Percentiles rank a stretch among this genome's conserved stretches.
Evolutionary conservation across 2,113 vertebrate species (phyloP).

Genomic region (Aythya baeri): DNA sequence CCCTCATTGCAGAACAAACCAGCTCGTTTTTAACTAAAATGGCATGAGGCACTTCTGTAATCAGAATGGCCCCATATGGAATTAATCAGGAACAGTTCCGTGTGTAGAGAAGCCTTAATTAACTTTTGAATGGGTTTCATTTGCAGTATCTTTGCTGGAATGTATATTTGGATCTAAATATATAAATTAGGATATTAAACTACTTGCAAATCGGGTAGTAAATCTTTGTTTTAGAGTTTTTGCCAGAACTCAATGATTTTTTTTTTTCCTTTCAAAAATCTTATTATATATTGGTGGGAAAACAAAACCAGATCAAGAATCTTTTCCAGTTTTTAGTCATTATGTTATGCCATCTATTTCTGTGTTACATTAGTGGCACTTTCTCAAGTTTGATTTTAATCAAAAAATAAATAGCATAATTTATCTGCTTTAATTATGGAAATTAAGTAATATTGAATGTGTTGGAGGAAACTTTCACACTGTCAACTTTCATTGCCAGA

Average conservation of each 20-base stretch:
- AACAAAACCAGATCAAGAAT: neutral
- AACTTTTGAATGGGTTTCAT: slow-evolving; percentile 47
- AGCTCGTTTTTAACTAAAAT: slow-evolving; percentile 25
- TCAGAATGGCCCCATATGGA: slow-evolving; percentile 17
- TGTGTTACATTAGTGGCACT: neutral
- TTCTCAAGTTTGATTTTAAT: neutral
- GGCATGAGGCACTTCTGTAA: slow-evolving; percentile 4
- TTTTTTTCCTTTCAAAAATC: neutral
- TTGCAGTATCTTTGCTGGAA: slow-evolving; percentile 26
- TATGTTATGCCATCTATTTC: neutral
- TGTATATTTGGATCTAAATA: slow-evolving; percentile 5
- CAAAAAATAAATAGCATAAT: neutral
- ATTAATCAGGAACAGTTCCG: slow-evolving; percentile 50
- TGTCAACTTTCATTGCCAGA: neutral
- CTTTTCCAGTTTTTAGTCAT: neutral
- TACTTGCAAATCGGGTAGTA: neutral
- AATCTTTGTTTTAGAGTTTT: neutral
- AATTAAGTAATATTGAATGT: neutral
- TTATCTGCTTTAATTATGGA: neutral
- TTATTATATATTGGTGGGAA: neutral
- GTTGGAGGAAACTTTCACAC: neutral
- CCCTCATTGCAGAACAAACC: slow-evolving; percentile 13
- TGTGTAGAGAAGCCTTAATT: slow-evolving; percentile 51
- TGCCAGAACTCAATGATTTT: neutral
- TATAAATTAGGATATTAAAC: neutral